Evolutionary conservation across 2,113 vertebrate genomes (phyloP).

Genomic region (Urocolius indicus): DNA sequence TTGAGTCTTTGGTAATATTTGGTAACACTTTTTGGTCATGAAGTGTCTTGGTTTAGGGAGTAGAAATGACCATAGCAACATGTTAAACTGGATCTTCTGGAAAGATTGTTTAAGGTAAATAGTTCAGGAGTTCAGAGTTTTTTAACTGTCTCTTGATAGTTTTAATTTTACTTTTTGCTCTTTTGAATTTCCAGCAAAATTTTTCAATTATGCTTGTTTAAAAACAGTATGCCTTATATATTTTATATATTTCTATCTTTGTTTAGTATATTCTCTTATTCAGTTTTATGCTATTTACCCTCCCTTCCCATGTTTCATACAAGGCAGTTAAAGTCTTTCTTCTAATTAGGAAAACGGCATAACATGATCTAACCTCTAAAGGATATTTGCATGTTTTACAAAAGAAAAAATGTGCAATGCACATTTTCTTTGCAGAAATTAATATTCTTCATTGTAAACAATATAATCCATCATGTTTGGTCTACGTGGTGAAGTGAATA

Average conservation of each 20-base stretch:
- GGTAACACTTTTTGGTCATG: background rate
- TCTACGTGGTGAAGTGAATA: slow-evolving; percentile 55
- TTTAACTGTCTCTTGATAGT: slow-evolving; percentile 31
- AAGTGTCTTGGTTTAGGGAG: background rate
- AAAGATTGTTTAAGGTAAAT: slow-evolving; percentile 45
- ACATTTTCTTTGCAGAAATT: slow-evolving; percentile 66
- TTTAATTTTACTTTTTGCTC: background rate
- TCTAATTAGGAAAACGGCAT: slow-evolving; percentile 61
- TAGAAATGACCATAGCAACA: background rate
- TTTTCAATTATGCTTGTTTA: background rate
- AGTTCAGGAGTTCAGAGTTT: background rate
- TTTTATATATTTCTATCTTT: background rate
- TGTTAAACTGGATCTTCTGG: background rate
- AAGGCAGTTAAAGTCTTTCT: slow-evolving; percentile 42
- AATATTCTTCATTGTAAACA: slow-evolving; percentile 70
- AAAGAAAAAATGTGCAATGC: slow-evolving; percentile 49
- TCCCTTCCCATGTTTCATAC: slow-evolving; percentile 20
- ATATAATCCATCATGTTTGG: slow-evolving; percentile 52
- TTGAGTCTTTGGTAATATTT: slow-evolving; percentile 24
- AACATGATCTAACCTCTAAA: slow-evolving; percentile 53
- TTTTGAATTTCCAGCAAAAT: background rate
- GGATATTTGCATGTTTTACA: slow-evolving; percentile 70
- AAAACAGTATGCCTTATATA: background rate
- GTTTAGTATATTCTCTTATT: slow-evolving; percentile 26
- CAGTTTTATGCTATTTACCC: slow-evolving; percentile 58